phyloP scores from a whole-genome alignment of 1,140 invertebrate species.

The Venturia canescens region DNA sequence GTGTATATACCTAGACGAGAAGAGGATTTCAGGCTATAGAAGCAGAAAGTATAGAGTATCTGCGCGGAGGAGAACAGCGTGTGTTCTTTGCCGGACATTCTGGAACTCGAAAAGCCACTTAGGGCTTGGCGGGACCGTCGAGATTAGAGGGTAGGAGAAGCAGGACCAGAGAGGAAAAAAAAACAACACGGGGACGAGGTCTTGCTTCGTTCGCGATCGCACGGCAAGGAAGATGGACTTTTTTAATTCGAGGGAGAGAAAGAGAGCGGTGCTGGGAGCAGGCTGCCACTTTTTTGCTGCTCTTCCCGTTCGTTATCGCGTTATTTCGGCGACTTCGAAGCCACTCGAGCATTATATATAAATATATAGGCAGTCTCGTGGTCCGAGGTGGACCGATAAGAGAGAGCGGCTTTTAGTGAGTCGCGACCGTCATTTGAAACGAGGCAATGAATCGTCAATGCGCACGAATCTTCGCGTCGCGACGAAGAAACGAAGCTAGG shows the following conservation, averaged over 20 bases:
- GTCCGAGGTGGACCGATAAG: conserved; percentile 61
- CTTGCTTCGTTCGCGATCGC: not conserved
- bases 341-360: conserved; percentile 1
- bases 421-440: no score
- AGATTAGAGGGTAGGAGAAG: conserved; percentile 69
- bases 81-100: conserved; percentile 53
- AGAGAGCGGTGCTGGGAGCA: conserved; percentile 30
- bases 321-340: not conserved
- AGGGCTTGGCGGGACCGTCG: conserved; percentile 58
- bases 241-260: not conserved
- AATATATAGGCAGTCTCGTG: conserved; percentile 26
- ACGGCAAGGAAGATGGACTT: not conserved
- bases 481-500: no score
- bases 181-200: not conserved
- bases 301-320: conserved; percentile 6
- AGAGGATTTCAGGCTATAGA: not conserved
- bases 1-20: not conserved
- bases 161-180: not conserved
- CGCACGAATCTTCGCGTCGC: no score
- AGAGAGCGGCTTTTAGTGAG: conserved; percentile 61
- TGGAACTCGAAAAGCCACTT: conserved; percentile 73
- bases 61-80: conserved; percentile 8
- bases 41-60: conserved; percentile 44
- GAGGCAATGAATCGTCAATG: no score
- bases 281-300: not conserved